Base-by-base conservation (phyloP, 1,140 invertebrate species). In the Drosophila seguyi region DNA sequence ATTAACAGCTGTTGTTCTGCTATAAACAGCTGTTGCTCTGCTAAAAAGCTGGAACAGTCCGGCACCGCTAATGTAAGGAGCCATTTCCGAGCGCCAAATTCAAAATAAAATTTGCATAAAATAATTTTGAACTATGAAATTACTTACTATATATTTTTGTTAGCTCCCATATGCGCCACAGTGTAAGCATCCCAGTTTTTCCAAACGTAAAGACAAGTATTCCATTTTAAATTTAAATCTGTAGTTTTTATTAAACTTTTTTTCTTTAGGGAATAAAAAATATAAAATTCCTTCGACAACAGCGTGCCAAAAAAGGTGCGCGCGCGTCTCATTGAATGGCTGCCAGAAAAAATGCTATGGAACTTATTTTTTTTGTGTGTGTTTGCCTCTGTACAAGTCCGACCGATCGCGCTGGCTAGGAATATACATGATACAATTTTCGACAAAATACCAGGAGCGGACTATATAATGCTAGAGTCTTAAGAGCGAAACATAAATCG, bases 261-360 rank as follows among this genome's bases (percentile, higher is more conserved):
- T 92, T 92, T 92, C 82, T 92, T 92, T 92, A 92, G 86, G 90
- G 90, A 92, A 92, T 92, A 92, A 92, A 55, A 92, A 92, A 91
- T 91, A 86, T 91, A 91, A 91, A 91, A 91, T 91, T 91, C 90
- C 90, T 91, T 55, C 82, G 87, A 80, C 71, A 73, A 65, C 71
- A 73, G 67, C 81, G 75, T 68, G 67, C 85, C 52, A 55, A 90
- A 85, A 88, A 90, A 90, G 58, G 75, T 79, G 83, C 86, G 74
- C 77, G 69, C 65, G 66, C 20, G 52, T 55, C 52, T 90, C 86
- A 6, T 76, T 84, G 85, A 91, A 91, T 91, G 88, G 88, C 88
- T 91, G 90, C 90, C 84, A 91, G 52, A 55, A 91, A 91, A 87
- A 90, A 87, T 87, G 84, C 84, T 87, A 67, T 78, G 76, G 84